phyloP scores from a whole-genome alignment of 2,797 vertebrate species.

The Echeneis naucrates region DNA sequence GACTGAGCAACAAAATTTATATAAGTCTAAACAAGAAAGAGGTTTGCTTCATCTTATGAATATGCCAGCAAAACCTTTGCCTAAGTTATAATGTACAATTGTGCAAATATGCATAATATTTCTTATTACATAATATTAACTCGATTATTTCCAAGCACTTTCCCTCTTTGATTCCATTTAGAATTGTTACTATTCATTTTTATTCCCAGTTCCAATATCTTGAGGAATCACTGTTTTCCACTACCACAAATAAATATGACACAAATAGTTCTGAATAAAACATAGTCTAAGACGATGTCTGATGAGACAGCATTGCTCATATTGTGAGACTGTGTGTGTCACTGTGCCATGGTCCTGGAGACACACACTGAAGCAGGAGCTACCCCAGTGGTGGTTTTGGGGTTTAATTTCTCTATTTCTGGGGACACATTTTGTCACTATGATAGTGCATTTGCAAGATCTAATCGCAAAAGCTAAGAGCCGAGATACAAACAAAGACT shows the following conservation, averaged over 20 bases:
- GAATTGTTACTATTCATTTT: conserved; percentile 15
- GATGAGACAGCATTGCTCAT: neutral
- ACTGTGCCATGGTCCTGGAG: too few species aligned
- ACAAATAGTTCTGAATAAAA: conserved; percentile 14
- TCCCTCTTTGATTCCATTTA: conserved; percentile 1
- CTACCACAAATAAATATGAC: neutral
- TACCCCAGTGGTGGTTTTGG: too few species aligned
- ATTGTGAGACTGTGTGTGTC: neutral
- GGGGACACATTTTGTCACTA: too few species aligned
- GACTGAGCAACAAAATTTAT: conserved; percentile 66
- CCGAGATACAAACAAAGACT: too few species aligned
- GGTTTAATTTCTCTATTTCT: too few species aligned
- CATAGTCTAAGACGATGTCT: neutral
- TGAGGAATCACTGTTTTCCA: conserved; percentile 1
- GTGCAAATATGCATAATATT: neutral
- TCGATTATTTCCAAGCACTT: conserved; percentile 27
- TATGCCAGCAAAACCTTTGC: conserved; percentile 20
- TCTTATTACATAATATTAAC: too few species aligned
- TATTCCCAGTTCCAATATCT: neutral
- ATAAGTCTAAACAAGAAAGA: conserved; percentile 52
- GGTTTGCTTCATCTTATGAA: conserved; percentile 31
- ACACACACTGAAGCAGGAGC: too few species aligned
- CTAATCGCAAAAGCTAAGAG: too few species aligned
- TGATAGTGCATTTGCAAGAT: too few species aligned
- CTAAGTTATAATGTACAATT: neutral